Evolutionary conservation across 2,797 vertebrate genomes (phyloP), one percentile per base, ranked within the genome.

Genomic region (Orestias chungarensis): DNA sequence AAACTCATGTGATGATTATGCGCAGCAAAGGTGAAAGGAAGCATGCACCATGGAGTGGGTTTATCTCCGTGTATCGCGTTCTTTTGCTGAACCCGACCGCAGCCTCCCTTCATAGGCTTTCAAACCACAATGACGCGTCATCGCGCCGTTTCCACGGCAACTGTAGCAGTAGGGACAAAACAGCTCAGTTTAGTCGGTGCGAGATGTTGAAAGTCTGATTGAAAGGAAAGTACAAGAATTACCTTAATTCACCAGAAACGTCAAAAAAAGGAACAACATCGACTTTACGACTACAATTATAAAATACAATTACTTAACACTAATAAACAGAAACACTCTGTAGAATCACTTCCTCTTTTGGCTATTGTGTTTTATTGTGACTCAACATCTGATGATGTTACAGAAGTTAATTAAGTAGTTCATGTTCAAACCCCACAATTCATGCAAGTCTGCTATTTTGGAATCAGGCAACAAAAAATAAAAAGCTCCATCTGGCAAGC

Each of bases 91-190:
- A 82, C 84, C 81, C 81, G 74, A 87, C 89, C 82, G 0, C 88
- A 85, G 82, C 70, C 79, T 88, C 77, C 82, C 47, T 69, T 83
- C 27, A 69, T 68, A 79, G 27, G 61, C 73, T 66, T 81, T 33
- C 71, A 77, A 80, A 85, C 85, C 88, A 79, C 88, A 73, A 64
- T 85, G 88, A 89, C 82, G 78, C 78, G 64, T 87, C 75, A 81
- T 70, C 57, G 17, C 71, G 59, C 47, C 2, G 82, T 92, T 74
- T 67, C 88, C 78, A 91, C 2, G 38, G 87, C 35, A 44, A 88
- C 86, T 29, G 62, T 66, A 73, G 79, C n/a, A 33, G 25, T 17
- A 3, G 18, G 68, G 74, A 78, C 66, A 65, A 68, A 55, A 78
- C 61, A 61, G 44, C 49, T 15, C 57, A 0, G 67, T 70, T 46